Percentiles rank a stretch among this genome's conserved stretches.
Conservation (phyloP, 2,797 vertebrate genomes). For the Onychomys arenicola region DNA sequence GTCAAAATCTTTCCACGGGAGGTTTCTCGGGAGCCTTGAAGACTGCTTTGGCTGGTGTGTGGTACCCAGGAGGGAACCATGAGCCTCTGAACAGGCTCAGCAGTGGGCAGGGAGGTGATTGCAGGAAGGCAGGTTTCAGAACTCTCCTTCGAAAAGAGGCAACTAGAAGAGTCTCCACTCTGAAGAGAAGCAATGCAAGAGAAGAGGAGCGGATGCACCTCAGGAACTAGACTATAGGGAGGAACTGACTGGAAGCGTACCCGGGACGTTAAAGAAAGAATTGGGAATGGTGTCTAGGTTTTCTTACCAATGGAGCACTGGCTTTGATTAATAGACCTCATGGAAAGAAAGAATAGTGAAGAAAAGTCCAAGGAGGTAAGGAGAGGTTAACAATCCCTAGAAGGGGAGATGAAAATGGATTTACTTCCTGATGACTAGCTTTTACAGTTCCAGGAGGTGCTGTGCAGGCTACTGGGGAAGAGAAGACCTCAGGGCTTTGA, state of each 20-base stretch:
- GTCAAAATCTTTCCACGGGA: background rate
- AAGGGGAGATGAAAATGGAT: background rate
- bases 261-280: background rate
- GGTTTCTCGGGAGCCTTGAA: conserved; percentile 21
- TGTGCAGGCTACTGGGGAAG: background rate
- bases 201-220: background rate
- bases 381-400: rapidly evolving
- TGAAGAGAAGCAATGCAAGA: background rate
- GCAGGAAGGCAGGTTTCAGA: background rate
- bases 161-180: background rate
- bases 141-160: conserved; percentile 10
- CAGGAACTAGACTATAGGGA: background rate
- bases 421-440: background rate
- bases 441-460: background rate
- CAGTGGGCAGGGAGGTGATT: background rate
- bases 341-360: background rate
- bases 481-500: background rate
- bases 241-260: background rate
- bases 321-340: background rate
- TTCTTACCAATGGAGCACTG: background rate
- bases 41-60: background rate
- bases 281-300: background rate
- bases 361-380: background rate
- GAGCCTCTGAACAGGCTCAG: background rate
- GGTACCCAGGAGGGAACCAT: background rate